Evolutionary conservation across 2,888 invertebrate species (phyloP), one percentile per base, ranked within the genome.

Genomic region (Prenolepis imparis): DNA sequence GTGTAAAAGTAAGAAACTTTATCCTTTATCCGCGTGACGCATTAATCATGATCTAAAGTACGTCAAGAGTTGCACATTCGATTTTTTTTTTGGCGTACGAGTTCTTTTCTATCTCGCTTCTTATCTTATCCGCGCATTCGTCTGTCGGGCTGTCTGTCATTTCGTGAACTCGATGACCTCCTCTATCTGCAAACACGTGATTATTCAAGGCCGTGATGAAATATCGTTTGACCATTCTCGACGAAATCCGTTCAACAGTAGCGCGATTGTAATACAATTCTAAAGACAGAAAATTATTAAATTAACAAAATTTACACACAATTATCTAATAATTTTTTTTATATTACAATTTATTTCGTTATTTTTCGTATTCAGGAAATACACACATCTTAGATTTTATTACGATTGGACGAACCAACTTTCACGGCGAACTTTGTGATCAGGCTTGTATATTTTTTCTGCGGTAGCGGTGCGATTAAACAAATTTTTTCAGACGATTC

Each of bases 401-500:
- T 21, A 8, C 18, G n/a, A 18, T 52, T 9, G 36, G 24, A 24
- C 21, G 57, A 28, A 24, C 48, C 11, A 41, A 39, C 21, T 15
- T 78, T 57, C 18, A 3, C 36, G 18, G 57, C 24, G 15, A 21
- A 39, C n/a, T 64, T 21, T 0, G 28, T 55, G 39, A 39, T 9
- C 32, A n/a, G 12, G 0, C n/a, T 41, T n/a, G 18, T 28, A 39
- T 63, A 74, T 82, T 32, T 12, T n/a, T 63, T 41, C 59, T 39
- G 36, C 63, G 82, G 41, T 44, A 41, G 75, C 87, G 84, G 82
- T 80, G 85, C 84, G 88, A 88, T 88, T 89, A 86, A 90, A 90
- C 84, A 87, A 90, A 90, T 86, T 86, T 90, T 55, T 85, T 85
- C 67, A 57, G 87, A 83, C 84, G 86, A 88, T 85, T 75, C 84